These are phyloP conservation scores for Leguminivora glycinivorella DNA, from an alignment of 1,140 invertebrate species.

Conservation along the genomic window DNA sequence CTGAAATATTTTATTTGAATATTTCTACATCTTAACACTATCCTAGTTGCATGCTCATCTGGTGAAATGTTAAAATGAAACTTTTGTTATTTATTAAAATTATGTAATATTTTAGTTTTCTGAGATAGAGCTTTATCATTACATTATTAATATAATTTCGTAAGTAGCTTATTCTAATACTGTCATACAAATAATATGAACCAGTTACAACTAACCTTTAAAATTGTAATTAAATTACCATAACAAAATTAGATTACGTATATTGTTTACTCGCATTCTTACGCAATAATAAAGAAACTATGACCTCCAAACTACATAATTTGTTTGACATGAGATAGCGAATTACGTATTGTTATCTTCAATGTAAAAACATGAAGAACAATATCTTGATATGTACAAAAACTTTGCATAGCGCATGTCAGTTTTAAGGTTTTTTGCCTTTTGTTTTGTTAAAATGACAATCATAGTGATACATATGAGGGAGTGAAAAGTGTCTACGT, in stretches of 20 bases:
- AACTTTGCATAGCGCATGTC: background rate
- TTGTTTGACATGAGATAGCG: conserved; percentile 3
- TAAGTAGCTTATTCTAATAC: background rate
- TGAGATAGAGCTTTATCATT: no score
- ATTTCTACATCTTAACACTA: no score
- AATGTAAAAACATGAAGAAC: background rate
- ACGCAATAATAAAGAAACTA: background rate
- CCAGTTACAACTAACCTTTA: background rate
- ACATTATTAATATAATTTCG: no score
- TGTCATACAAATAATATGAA: background rate
- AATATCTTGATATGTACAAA: background rate
- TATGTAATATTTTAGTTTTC: no score
- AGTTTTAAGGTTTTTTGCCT: no score
- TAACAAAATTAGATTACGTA: background rate
- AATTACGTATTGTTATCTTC: background rate
- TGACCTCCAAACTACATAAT: background rate
- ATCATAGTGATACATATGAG: no score
- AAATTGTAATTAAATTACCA: background rate
- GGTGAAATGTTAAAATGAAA: no score
- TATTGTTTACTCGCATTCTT: background rate
- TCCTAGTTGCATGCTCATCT: no score
- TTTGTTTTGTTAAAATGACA: no score
- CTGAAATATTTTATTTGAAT: no score
- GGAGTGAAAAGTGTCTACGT: no score
- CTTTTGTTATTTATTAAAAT: no score